phyloP scores from a whole-genome alignment of 2,888 invertebrate species.

The Alsophila aescularia region DNA sequence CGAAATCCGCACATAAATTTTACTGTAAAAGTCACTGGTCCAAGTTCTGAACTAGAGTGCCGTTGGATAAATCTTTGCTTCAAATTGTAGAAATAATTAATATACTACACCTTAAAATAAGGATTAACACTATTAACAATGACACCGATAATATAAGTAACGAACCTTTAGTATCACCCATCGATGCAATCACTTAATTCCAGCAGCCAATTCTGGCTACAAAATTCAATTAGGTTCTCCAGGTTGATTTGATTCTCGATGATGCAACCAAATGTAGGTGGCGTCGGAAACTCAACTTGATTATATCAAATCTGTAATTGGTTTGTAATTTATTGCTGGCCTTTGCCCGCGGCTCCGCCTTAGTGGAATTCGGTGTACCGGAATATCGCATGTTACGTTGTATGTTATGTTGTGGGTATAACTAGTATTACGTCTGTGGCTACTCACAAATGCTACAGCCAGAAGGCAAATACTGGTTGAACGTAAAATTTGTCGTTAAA shows the following conservation, averaged over 20 bases:
- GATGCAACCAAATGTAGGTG: constrained; percentile 24
- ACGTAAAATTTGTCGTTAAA: too few species aligned
- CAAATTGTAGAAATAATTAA: too few species aligned
- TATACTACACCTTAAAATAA: background rate
- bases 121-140: background rate
- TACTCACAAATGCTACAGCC: too few species aligned
- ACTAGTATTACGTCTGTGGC: too few species aligned
- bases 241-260: constrained; percentile 18
- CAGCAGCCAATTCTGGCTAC: constrained; percentile 6
- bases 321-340: constrained; percentile 17
- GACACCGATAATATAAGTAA: constrained; percentile 19
- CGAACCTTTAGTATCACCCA: constrained; percentile 1
- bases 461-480: too few species aligned
- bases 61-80: too few species aligned
- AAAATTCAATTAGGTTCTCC: constrained; percentile 16
- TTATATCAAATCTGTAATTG: constrained; percentile 23
- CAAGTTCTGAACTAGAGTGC: too few species aligned
- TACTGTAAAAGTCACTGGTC: too few species aligned
- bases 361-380: background rate
- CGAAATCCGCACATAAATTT: too few species aligned
- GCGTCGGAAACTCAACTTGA: constrained; percentile 17
- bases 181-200: constrained; percentile 20
- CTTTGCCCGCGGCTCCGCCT: constrained; percentile 6
- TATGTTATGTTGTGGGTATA: too few species aligned
- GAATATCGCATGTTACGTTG: constrained; percentile 2